These are phyloP conservation scores for Epizoanthus scotinus DNA, from an alignment of 92 coral and sea anemone species.

Conservation along the genomic window DNA sequence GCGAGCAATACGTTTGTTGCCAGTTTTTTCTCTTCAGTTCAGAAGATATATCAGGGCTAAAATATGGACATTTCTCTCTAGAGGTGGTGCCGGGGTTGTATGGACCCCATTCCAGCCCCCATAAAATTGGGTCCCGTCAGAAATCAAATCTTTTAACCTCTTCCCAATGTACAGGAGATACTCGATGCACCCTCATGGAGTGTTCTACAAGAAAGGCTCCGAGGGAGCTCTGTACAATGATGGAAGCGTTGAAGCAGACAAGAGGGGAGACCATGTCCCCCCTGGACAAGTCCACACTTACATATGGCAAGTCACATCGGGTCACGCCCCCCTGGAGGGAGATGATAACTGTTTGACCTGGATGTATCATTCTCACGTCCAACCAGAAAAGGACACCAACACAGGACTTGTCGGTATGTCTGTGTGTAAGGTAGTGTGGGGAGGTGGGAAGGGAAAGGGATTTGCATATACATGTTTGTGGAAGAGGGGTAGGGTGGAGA, in stretches of 20 bases:
- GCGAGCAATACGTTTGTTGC: too few relatives aligned
- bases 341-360: conserved; percentile 80
- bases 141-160: too few relatives aligned
- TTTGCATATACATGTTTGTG: too few relatives aligned
- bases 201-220: conserved; percentile 57
- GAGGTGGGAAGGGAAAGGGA: too few relatives aligned
- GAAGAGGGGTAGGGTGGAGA: too few relatives aligned
- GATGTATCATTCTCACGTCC: conserved; percentile 79
- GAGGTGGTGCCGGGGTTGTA: too few relatives aligned
- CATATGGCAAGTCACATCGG: conserved; percentile 58
- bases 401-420: conserved; percentile 75
- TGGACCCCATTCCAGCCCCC: too few relatives aligned
- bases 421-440: too few relatives aligned
- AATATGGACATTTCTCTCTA: too few relatives aligned
- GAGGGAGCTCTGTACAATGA: conserved; percentile 74
- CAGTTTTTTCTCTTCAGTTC: too few relatives aligned
- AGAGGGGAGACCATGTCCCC: conserved; percentile 60
- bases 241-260: conserved; percentile 45
- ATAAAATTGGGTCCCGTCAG: too few relatives aligned
- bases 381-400: conserved; percentile 61
- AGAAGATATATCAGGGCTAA: too few relatives aligned
- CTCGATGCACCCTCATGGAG: conserved; percentile 72
- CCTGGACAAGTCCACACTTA: conserved; percentile 52
- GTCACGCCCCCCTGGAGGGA: conserved; percentile 64
- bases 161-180: conserved; percentile 15